Evolutionary conservation across 2,113 vertebrate species (phyloP), one percentile per base, ranked within the genome.

Genomic region (Triplophysa siluroides): DNA sequence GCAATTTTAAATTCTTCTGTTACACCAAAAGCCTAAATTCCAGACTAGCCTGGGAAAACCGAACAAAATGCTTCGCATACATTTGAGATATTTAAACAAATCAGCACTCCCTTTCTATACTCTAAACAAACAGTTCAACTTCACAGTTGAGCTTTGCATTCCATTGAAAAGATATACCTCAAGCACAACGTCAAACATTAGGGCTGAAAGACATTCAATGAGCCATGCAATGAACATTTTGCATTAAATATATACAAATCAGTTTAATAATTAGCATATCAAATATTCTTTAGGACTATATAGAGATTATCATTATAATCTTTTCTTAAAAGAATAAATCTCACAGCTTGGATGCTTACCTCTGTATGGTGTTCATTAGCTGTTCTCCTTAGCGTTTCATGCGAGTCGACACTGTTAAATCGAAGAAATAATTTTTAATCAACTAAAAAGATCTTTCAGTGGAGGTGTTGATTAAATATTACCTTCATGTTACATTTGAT

Each of bases 341-440:
- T 70, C 2, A 13, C 11, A 65, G 26, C 1, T 6, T 68, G 19
- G 26, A 80, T 78, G 45, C 80, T 81, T 88, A 92, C 90, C 90
- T 88, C 78, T 50, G 43, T 47, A 45, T 33, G 62, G 73, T 70
- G 50, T 65, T 60, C 67, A 41, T 81, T 61, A 29, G 54, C 80
- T 69, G 77, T 67, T 54, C 14, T 21, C 38, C 12, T 78, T 38
- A 61, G 56, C 68, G 54, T 47, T 74, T 85, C 80, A 83, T 26
- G 61, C 38, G 80, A 81, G 72, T 85, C 88, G 72, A 66, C 13
- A 81, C 73, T 85, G 69, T 68, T 50, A 60, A 29, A 56, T 13
- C 45, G 8, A 85, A 6, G 78, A 70, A 24, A 70, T 75, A 56
- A 77, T 68, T 83, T 47, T 24, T 68, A 29, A 54, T 71, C 8